Evolutionary conservation across 2,113 vertebrate genomes (phyloP).

Genomic region (Phainopepla nitens): DNA sequence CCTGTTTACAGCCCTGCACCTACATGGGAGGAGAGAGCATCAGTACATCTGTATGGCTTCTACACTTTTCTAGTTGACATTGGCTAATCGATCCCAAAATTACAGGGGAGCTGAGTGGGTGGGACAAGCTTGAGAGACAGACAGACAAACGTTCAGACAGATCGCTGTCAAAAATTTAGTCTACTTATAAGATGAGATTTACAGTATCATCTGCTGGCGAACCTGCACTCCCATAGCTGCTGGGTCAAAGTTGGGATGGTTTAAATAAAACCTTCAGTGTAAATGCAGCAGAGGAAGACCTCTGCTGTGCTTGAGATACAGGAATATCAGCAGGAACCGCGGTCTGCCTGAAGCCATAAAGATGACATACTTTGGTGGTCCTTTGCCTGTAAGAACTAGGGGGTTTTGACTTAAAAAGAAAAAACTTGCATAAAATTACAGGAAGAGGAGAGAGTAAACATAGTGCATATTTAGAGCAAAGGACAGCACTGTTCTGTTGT

Average conservation of each 20-base stretch:
- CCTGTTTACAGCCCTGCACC: not conserved
- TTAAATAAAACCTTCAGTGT: not conserved
- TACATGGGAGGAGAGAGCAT: not conserved
- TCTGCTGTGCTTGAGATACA: not conserved
- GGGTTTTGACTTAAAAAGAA: not conserved
- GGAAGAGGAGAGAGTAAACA: constrained; percentile 14
- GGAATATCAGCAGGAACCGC: not conserved
- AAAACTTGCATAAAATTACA: not conserved
- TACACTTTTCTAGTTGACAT: not conserved
- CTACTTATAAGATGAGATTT: not conserved
- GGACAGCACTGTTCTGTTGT: not conserved
- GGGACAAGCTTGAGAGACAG: not conserved
- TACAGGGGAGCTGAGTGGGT: not conserved
- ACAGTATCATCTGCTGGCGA: not conserved
- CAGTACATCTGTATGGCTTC: not conserved
- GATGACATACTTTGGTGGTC: not conserved
- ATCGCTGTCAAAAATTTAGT: not conserved
- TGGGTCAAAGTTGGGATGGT: not conserved
- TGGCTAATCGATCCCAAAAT: not conserved
- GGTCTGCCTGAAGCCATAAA: not conserved
- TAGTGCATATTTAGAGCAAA: not conserved
- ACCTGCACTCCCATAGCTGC: not conserved
- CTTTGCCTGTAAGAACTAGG: not conserved
- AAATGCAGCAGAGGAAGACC: not conserved
- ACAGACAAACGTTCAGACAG: not conserved